Base-by-base conservation (phyloP, 2,797 vertebrate genomes). In the Coregonus suidteri region DNA sequence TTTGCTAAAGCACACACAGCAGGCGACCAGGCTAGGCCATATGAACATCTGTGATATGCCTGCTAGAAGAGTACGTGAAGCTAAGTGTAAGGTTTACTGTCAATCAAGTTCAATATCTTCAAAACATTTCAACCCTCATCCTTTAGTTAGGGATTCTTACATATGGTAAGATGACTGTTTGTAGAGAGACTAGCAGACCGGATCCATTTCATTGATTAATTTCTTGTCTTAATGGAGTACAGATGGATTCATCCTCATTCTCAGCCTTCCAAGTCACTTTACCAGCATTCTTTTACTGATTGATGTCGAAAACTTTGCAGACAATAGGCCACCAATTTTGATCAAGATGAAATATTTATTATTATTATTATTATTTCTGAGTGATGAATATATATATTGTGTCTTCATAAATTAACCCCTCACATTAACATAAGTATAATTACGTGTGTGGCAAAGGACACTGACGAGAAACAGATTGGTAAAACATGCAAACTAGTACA, bases 341-440 rank as follows among this genome's bases (percentile, higher is more conserved):
- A 64, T 64, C 56, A 62, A 62, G 56, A 9, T 6, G 7, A 6
- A 18, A 62, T 62, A n/a, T 62, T 62, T n/a, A 62, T 20, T 56
- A 25, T 25, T 25, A 25, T 25, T 25, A 25, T 25, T 25, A 25
- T 25, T 6, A 37, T 37, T 37, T 37, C 5, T 37, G 35, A 37
- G 35, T 37, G 5, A 37, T 25, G 25, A 25, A 25, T 25, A 25
- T 25, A 25, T 25, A 25, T 25, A 25, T 25, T 25, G 25, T 25
- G 75, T 84, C 74, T 84, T 82, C 77, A 88, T 77, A 88, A 91
- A 87, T 84, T 79, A 88, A 83, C 81, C 78, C 71, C 73, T 88
- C 83, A 82, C 78, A 86, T 89, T 85, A 79, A 79, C 73, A 85
- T 81, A 71, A 76, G 51, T 81, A 85, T 75, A 78, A 86, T 67